phyloP scores from a whole-genome alignment of 2,113 vertebrate species.

The Tursiops truncatus region DNA sequence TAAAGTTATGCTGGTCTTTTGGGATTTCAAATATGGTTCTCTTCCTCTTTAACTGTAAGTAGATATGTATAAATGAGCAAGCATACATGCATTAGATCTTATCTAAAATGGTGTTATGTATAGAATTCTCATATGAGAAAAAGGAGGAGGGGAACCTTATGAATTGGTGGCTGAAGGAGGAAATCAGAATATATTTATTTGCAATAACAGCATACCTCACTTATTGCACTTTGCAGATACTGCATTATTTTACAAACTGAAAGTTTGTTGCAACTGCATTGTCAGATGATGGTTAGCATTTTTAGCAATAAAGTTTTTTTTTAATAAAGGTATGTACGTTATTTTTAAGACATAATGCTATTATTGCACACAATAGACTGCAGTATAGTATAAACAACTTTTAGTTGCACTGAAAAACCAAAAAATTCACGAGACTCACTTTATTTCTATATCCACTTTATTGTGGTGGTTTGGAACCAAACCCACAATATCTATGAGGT shows the following conservation, averaged over 20 bases:
- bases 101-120: not conserved
- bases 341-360: not conserved
- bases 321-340: not conserved
- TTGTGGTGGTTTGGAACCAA: not conserved
- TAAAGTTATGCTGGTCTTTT: not conserved
- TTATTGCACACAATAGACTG: not conserved
- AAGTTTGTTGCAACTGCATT: not conserved
- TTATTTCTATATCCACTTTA: not conserved
- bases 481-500: not conserved
- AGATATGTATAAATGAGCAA: not conserved
- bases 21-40: not conserved
- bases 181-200: conserved; percentile 6
- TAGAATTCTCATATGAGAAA: not conserved
- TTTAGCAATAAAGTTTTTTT: not conserved
- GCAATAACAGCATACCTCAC: not conserved
- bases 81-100: not conserved
- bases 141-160: not conserved
- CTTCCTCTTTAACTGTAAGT: conserved; percentile 13
- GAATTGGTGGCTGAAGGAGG: not conserved
- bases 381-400: not conserved
- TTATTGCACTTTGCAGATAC: not conserved
- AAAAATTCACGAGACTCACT: not conserved
- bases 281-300: not conserved
- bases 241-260: not conserved
- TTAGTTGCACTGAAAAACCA: not conserved